A percentile compares a stretch with the other conserved stretches of the same genome.
phyloP scores from a whole-genome alignment of 1,140 invertebrate species.

The Drosophila orena region DNA sequence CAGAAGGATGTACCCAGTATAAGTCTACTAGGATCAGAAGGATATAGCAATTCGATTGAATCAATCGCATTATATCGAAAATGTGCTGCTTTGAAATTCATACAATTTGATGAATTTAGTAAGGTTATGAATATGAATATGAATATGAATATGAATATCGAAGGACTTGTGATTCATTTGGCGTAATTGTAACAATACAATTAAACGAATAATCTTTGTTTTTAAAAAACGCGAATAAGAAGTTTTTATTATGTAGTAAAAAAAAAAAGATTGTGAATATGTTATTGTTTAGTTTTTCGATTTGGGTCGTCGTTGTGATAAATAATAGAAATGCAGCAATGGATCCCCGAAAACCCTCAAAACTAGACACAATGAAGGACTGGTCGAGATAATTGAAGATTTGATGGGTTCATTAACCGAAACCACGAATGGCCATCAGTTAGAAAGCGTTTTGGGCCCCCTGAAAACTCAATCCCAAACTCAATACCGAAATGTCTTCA shows the following conservation, averaged over 20 bases:
- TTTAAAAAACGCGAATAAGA: neutral
- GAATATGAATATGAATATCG: neutral
- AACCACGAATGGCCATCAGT: slow-evolving; percentile 65
- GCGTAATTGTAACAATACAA: too few species aligned
- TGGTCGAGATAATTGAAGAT: slow-evolving; percentile 28
- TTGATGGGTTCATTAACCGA: slow-evolving; percentile 53
- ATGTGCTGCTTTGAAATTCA: too few species aligned
- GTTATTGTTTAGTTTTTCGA: neutral
- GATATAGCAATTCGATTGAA: too few species aligned
- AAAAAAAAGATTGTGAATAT: neutral
- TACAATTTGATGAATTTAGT: neutral
- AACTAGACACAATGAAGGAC: slow-evolving; percentile 33
- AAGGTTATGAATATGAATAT: neutral
- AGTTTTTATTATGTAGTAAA: too few species aligned
- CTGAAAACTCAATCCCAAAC: neutral
- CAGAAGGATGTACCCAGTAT: too few species aligned
- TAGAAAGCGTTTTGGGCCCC: slow-evolving; percentile 63
- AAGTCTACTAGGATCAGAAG: too few species aligned
- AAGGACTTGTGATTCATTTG: neutral
- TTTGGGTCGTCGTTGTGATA: neutral
- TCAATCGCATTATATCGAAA: too few species aligned
- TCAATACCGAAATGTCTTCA: slow-evolving; percentile 67
- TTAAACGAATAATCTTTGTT: neutral
- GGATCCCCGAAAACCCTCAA: neutral
- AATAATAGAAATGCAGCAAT: slow-evolving; percentile 3